A percentile compares a stretch with the other conserved stretches of the same genome.
Evolutionary conservation across 2,888 invertebrate species (phyloP).

Genomic region (Hartigia nigra): DNA sequence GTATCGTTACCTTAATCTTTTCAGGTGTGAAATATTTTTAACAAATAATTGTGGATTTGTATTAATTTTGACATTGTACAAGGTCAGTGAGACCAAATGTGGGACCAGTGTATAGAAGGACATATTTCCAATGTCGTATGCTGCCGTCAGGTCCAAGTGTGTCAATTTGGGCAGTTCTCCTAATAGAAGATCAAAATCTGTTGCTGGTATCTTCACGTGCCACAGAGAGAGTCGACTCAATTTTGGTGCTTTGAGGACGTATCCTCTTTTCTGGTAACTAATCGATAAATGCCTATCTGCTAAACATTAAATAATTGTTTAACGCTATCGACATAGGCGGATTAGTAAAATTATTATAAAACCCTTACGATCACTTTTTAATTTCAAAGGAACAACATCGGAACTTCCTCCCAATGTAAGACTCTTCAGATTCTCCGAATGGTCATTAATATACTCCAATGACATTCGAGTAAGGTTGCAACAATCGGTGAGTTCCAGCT

Average conservation of each 20-base stretch:
- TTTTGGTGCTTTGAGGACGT: conserved; percentile 72
- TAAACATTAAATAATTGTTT: conserved; percentile 23
- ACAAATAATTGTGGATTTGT: conserved; percentile 50
- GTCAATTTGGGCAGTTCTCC: conserved; percentile 72
- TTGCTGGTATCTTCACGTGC: conserved; percentile 68
- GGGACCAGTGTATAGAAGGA: conserved; percentile 75
- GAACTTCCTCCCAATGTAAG: conserved; percentile 79
- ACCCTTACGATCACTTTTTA: conserved; percentile 27
- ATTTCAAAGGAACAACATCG: conserved; percentile 68
- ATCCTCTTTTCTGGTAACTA: conserved; percentile 65
- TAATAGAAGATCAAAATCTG: conserved; percentile 70
- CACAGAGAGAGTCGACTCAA: conserved; percentile 72
- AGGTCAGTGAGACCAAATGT: conserved; percentile 78
- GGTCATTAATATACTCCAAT: conserved; percentile 75
- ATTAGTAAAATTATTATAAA: not conserved
- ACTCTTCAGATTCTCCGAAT: conserved; percentile 76
- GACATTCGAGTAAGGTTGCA: conserved; percentile 73
- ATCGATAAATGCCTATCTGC: conserved; percentile 34
- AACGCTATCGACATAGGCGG: conserved; percentile 9
- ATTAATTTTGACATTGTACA: conserved; percentile 78
- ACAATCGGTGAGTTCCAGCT: conserved; percentile 82
- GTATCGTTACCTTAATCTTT: conserved; percentile 65
- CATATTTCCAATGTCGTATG: conserved; percentile 73
- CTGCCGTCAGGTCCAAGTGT: conserved; percentile 79
- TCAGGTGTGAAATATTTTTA: conserved; percentile 64